Percentiles rank a stretch among this genome's conserved stretches.
phyloP scores from a whole-genome alignment of 1,140 invertebrate genomes.

The Melipona quadrifasciata region DNA sequence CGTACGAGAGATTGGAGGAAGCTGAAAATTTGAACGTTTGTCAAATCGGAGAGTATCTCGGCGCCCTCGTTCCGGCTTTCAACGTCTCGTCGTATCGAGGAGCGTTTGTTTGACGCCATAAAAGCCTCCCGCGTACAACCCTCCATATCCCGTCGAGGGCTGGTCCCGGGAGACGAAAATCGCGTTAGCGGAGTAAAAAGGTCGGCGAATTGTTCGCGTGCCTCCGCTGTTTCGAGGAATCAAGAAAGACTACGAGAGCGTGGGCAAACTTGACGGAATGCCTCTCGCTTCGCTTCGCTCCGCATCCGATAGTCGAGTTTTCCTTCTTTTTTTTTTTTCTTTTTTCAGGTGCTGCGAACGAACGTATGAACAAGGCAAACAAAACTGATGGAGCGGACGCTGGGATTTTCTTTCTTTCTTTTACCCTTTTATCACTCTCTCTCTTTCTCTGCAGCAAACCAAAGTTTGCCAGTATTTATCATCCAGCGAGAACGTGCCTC shows the following conservation, averaged over 20 bases:
- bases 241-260: not conserved
- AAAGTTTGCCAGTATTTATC: not conserved
- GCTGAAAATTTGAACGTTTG: not conserved
- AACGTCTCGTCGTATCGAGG: not conserved
- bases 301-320: not conserved
- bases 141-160: not conserved
- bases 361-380: not conserved
- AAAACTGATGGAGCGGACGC: not conserved
- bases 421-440: not conserved
- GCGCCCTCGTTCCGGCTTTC: not conserved
- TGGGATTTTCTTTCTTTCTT: not conserved
- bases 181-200: slow-evolving; percentile 17
- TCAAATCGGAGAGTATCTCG: no score
- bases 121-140: not conserved
- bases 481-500: not conserved
- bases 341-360: not conserved
- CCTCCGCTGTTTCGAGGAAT: not conserved
- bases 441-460: not conserved
- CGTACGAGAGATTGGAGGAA: not conserved
- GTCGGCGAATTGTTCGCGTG: not conserved
- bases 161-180: not conserved
- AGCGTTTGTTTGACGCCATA: not conserved
- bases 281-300: not conserved
- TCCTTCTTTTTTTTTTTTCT: no score
- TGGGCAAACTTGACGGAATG: slow-evolving; percentile 3